These are phyloP conservation scores for Brachionus paranguensis DNA, from an alignment of 1,140 invertebrate genomes.

Conservation along the genomic window DNA sequence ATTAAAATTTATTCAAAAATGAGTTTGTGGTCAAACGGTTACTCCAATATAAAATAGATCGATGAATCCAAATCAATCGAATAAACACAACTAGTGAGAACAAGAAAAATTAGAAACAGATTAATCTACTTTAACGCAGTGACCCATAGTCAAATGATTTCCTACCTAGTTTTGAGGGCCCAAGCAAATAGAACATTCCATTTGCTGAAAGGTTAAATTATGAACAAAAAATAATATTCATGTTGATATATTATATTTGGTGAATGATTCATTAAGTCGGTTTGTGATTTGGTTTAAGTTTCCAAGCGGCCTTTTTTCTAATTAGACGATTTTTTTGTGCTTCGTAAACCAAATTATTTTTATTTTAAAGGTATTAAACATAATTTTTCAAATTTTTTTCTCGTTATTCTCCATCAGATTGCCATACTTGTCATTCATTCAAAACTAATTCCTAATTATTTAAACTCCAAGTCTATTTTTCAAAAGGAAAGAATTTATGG, in stretches of 20 bases:
- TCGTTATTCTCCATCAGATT: not conserved
- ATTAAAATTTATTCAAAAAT: conserved; percentile 20
- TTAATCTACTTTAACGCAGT: not conserved
- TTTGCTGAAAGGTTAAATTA: conserved; percentile 3
- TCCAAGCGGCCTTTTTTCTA: not conserved
- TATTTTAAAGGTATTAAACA: conserved; percentile 19
- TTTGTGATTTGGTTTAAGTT: not conserved
- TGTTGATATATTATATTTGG: conserved; percentile 21
- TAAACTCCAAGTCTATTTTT: not conserved
- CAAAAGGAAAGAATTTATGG: not conserved
- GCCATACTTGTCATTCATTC: not conserved
- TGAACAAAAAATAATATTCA: not conserved
- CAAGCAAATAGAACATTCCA: not conserved
- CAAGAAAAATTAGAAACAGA: not conserved
- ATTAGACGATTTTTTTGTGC: not conserved
- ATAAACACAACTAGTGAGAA: not conserved
- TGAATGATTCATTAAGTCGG: not conserved
- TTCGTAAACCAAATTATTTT: conserved; percentile 18
- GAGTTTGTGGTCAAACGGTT: not conserved
- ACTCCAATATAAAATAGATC: not conserved
- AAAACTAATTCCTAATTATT: conserved; percentile 7
- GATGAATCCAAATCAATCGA: not conserved
- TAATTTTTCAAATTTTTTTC: not conserved
- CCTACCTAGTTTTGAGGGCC: not conserved
- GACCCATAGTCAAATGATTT: conserved; percentile 21